Conservation (phyloP, 2,888 invertebrate species). For the Nymphalis polychloros region DNA sequence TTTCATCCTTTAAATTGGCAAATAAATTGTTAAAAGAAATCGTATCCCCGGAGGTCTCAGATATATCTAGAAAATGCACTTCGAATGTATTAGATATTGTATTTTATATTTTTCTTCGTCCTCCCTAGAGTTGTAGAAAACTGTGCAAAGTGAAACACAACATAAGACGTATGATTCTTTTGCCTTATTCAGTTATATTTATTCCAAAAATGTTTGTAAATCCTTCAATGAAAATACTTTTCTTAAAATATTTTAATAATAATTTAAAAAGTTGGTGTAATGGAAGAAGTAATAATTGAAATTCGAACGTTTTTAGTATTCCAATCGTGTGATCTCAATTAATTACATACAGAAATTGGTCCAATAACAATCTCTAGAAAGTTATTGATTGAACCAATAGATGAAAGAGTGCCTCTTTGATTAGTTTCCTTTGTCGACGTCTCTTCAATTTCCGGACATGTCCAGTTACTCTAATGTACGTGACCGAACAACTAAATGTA, state of each 20-base stretch:
- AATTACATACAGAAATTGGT: too few relatives aligned
- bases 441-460: slow-evolving; percentile 1
- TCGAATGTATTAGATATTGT: not conserved
- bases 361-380: not conserved
- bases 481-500: not conserved
- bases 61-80: not conserved
- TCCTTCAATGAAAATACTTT: too few relatives aligned
- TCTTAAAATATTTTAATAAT: too few relatives aligned
- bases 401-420: slow-evolving; percentile 3
- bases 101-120: slow-evolving; percentile 1
- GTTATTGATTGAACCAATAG: not conserved
- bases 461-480: slow-evolving; percentile 1
- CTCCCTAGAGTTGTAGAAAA: not conserved
- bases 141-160: not conserved
- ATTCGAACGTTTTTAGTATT: too few relatives aligned
- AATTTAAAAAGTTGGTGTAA: too few relatives aligned
- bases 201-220: not conserved
- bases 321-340: too few relatives aligned
- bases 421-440: slow-evolving; percentile 10
- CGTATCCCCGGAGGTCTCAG: too few relatives aligned
- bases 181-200: not conserved
- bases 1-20: too few relatives aligned
- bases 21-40: too few relatives aligned
- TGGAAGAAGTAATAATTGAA: too few relatives aligned
- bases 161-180: not conserved